Evolutionary conservation across 2,888 invertebrate species (phyloP), one percentile per base, ranked within the genome.

Genomic region (Mylabris sibirica): DNA sequence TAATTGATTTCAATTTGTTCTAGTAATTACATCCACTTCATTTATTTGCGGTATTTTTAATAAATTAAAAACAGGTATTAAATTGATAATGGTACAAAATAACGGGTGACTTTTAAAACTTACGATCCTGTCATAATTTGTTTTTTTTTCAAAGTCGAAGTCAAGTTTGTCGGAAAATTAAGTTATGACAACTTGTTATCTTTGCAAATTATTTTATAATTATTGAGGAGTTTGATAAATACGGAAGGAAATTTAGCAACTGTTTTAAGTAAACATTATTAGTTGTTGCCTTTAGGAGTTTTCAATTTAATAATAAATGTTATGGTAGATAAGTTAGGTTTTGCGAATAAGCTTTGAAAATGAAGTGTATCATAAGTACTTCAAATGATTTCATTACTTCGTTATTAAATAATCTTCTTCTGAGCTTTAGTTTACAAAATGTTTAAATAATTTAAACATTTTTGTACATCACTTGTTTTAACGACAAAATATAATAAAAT

Each of bases 401-500:
- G n/a, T 41, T 24, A 60, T 60, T 60, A 38, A 22, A 59, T 59
- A 59, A 60, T 60, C 17, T 20, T 14, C 17, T 60, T 22, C 17
- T 53, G 9, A 53, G 22, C 20, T 53, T 17, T 53, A 20, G 53
- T 11, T 53, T 22, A 22, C 20, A 22, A 53, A 22, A 22, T 53
- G 12, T 53, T 61, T 65, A 61, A 67, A 67, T 67, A 67, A 67
- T 67, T 26, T 59, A 68, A 63, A 49, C 59, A 68, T 65, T 44
- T 62, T 68, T 65, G 65, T 61, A 63, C 62, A 63, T 65, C 59
- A 24, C 59, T 65, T 65, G 62, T 68, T 61, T 38, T 11, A 26
- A 59, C 26, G 4, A 30, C 12, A 8, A 61, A 68, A 65, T 65
- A 62, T n/a, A n/a, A n/a, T n/a, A 68, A 5, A 30, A 30, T 30